phyloP scores from a whole-genome alignment of 2,113 vertebrate genomes.

The Ifrita kowaldi region DNA sequence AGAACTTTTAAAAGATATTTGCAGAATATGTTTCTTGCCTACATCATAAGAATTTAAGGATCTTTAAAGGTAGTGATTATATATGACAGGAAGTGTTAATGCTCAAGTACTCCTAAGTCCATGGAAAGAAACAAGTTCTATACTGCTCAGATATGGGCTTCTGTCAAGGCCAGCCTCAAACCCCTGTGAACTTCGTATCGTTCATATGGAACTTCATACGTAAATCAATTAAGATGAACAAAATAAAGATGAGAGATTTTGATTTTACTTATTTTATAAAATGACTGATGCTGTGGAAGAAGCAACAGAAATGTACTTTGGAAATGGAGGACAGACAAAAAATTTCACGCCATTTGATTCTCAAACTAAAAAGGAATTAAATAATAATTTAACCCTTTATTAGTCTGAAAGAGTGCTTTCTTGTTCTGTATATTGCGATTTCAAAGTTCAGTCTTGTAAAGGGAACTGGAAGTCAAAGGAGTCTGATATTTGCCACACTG shows the following conservation, averaged over 20 bases:
- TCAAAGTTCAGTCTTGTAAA: not conserved
- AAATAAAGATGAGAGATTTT: not conserved
- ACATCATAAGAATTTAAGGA: not conserved
- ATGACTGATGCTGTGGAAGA: not conserved
- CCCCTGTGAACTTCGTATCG: not conserved
- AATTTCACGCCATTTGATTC: not conserved
- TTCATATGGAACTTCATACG: not conserved
- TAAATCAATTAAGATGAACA: not conserved
- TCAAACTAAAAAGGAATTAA: not conserved
- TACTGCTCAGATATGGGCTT: not conserved
- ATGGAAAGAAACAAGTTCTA: not conserved
- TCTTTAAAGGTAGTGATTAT: not conserved
- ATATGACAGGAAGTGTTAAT: not conserved
- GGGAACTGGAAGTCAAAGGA: not conserved
- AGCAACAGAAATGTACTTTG: not conserved
- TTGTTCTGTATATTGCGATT: not conserved
- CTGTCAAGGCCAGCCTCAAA: not conserved
- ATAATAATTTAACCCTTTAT: not conserved
- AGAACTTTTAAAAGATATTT: not conserved
- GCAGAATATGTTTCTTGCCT: not conserved
- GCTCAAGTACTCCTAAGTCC: not conserved
- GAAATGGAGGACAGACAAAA: not conserved
- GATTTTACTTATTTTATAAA: not conserved
- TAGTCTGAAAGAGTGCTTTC: not conserved
- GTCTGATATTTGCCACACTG: not conserved